A percentile compares a stretch with the other conserved stretches of the same genome.
These are phyloP conservation scores for Anticlea derivata DNA, from an alignment of 2,888 invertebrate genomes.

Conservation along the genomic window DNA sequence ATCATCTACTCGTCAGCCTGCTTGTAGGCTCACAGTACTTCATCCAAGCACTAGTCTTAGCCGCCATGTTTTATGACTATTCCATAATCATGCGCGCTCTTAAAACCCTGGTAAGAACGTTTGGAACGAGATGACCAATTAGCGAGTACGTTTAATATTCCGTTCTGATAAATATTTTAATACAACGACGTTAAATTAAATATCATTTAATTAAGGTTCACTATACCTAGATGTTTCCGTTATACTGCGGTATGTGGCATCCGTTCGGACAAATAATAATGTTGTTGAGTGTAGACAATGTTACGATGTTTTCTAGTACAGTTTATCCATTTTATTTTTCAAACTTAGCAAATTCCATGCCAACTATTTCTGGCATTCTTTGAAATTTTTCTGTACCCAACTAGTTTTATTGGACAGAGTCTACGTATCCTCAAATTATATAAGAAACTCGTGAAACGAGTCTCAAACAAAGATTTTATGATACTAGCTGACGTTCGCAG, in stretches of 20 bases:
- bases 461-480: no score
- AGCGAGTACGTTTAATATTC: constrained; percentile 18
- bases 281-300: constrained; percentile 8
- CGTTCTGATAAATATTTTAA: constrained; percentile 20
- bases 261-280: constrained; percentile 30
- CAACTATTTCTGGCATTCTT: background rate
- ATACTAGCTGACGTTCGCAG: no score
- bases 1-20: constrained; percentile 44
- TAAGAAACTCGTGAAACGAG: no score
- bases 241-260: constrained; percentile 29
- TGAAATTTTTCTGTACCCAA: background rate
- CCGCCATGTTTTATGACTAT: constrained; percentile 38
- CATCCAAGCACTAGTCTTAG: constrained; percentile 45
- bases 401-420: no score
- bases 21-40: constrained; percentile 47
- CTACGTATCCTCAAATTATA: no score
- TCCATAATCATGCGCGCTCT: constrained; percentile 19
- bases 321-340: background rate
- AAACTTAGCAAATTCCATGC: background rate
- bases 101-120: constrained; percentile 16
- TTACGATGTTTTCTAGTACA: constrained; percentile 6
- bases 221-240: constrained; percentile 6
- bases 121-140: constrained; percentile 67
- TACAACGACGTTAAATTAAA: constrained; percentile 33
- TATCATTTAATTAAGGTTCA: constrained; percentile 21